phyloP scores from a whole-genome alignment of 2,113 vertebrate genomes.

The Coptodon rendalli region DNA sequence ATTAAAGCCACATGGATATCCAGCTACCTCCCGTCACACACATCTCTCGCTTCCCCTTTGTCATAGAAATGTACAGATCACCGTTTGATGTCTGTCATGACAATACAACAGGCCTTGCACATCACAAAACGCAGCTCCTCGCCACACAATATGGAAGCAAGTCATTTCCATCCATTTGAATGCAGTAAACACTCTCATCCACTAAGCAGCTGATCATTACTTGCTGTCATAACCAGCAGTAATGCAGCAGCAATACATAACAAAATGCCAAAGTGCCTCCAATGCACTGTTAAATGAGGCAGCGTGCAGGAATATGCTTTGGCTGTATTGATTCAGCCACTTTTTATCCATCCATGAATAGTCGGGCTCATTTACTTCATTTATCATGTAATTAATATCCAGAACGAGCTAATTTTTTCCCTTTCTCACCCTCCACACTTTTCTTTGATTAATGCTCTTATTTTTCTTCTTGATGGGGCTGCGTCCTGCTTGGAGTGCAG shows the following conservation, averaged over 20 bases:
- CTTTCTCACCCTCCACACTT: background rate
- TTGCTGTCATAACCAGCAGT: conserved; percentile 13
- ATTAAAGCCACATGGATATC: conserved; percentile 59
- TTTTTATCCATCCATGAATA: conserved; percentile 16
- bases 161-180: background rate
- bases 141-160: background rate
- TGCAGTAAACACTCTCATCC: conserved; percentile 15
- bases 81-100: conserved; percentile 51
- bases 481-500: background rate
- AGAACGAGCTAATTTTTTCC: background rate
- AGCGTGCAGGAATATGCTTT: background rate
- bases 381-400: conserved; percentile 43
- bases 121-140: conserved; percentile 19
- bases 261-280: background rate
- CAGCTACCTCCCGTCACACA: background rate
- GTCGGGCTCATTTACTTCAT: conserved; percentile 35
- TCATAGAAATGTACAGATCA: conserved; percentile 9
- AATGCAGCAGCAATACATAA: conserved; percentile 9
- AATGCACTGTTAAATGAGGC: conserved; percentile 31
- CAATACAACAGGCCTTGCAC: background rate
- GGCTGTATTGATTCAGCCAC: conserved; percentile 12
- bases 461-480: background rate
- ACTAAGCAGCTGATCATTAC: conserved; percentile 6
- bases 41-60: background rate
- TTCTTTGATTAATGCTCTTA: conserved; percentile 13